Evolutionary conservation across 2,113 vertebrate genomes (phyloP).

Genomic region (Cathartes aura): DNA sequence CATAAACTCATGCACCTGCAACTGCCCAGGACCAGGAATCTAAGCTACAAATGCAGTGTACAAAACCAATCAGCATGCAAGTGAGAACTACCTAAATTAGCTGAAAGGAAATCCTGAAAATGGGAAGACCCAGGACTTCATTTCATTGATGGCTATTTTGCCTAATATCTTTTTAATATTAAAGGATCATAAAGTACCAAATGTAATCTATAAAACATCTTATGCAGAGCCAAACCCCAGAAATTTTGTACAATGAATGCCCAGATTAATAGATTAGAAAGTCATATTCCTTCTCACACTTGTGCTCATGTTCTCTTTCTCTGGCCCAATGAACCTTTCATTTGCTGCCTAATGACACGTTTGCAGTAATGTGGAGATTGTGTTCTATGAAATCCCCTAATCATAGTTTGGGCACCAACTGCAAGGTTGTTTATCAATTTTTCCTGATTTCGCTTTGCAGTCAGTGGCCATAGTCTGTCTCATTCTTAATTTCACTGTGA

Average conservation of each 20-base stretch:
- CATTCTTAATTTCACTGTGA: neutral
- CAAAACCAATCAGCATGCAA: neutral
- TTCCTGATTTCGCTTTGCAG: neutral
- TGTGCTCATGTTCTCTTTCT: neutral
- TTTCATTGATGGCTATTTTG: neutral
- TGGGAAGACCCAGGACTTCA: neutral
- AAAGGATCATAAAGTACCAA: neutral
- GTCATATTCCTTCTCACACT: neutral
- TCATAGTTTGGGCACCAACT: neutral
- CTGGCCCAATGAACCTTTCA: neutral
- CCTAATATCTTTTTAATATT: neutral
- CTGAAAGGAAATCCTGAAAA: neutral
- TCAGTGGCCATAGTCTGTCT: neutral
- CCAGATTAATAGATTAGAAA: slow-evolving; percentile 22
- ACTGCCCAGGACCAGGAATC: neutral
- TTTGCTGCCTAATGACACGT: neutral
- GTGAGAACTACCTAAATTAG: neutral
- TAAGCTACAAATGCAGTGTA: neutral
- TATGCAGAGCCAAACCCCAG: neutral
- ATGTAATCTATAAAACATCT: neutral
- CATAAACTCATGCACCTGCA: neutral
- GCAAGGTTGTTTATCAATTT: neutral
- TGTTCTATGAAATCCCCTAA: neutral
- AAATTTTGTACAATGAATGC: neutral
- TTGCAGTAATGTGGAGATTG: neutral